These are phyloP conservation scores for Chiloscyllium plagiosum DNA, from an alignment of 2,113 vertebrate species.

Conservation along the genomic window DNA sequence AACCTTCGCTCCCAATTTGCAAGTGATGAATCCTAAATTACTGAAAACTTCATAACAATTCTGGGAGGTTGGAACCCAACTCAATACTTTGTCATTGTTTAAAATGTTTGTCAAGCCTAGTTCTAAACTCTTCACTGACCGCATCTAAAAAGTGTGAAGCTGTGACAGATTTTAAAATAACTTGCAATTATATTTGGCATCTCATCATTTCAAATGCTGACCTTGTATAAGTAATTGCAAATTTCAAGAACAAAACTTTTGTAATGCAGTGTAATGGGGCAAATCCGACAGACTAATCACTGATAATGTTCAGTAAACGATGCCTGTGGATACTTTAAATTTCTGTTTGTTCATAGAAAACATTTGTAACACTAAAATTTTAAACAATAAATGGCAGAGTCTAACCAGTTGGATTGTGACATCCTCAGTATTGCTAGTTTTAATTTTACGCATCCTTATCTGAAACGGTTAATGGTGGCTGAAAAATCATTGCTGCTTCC, in stretches of 20 bases:
- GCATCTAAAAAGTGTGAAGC: too few species aligned
- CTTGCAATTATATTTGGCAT: neutral
- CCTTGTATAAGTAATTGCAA: neutral
- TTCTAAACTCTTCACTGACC: neutral
- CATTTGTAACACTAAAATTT: neutral
- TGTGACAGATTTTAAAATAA: neutral
- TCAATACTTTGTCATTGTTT: too few species aligned
- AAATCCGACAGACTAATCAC: neutral
- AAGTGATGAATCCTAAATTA: neutral
- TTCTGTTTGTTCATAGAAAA: neutral
- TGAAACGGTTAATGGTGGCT: constrained; percentile 16
- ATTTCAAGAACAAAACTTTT: neutral
- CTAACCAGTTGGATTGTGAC: neutral
- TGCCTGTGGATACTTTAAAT: neutral
- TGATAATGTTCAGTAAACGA: neutral
- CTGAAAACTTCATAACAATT: neutral
- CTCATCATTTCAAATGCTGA: neutral
- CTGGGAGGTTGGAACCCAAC: too few species aligned
- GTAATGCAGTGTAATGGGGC: neutral
- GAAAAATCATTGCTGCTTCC: constrained; percentile 43
- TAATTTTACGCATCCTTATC: neutral
- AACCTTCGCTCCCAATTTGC: neutral
- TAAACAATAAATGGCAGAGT: neutral
- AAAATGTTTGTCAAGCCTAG: neutral
- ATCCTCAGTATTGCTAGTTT: neutral